phyloP scores from a whole-genome alignment of 2,888 invertebrate genomes.

The Tipula helvola region DNA sequence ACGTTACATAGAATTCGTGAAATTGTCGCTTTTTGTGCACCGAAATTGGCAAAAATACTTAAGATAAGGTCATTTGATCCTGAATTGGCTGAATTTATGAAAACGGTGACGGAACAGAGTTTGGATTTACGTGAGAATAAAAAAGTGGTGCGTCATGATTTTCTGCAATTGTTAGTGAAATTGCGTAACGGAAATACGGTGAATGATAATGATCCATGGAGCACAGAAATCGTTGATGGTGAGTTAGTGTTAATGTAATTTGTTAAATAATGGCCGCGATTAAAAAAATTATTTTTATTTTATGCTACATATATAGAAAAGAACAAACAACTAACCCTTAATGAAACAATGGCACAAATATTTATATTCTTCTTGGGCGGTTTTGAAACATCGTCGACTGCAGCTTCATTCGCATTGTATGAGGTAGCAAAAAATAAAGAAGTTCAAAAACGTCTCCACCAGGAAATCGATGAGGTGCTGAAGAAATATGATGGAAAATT shows the following conservation, averaged over 20 bases:
- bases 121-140: not conserved
- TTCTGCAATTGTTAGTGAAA: not conserved
- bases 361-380: not conserved
- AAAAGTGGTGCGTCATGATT: not conserved
- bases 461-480: not conserved
- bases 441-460: not conserved
- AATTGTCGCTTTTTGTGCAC: not conserved
- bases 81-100: not conserved
- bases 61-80: not conserved
- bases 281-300: not conserved
- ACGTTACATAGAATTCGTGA: not conserved
- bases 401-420: not conserved
- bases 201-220: not conserved
- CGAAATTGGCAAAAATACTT: not conserved
- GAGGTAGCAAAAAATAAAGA: not conserved
- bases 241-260: not conserved
- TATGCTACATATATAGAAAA: not conserved
- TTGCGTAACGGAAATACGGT: not conserved
- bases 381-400: constrained; percentile 4
- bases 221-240: not conserved
- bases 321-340: not conserved
- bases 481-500: not conserved
- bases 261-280: too few species aligned
- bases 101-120: not conserved
- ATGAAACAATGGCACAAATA: not conserved